phyloP scores from a whole-genome alignment of 1,140 invertebrate genomes.

The Scaptomyza montana region DNA sequence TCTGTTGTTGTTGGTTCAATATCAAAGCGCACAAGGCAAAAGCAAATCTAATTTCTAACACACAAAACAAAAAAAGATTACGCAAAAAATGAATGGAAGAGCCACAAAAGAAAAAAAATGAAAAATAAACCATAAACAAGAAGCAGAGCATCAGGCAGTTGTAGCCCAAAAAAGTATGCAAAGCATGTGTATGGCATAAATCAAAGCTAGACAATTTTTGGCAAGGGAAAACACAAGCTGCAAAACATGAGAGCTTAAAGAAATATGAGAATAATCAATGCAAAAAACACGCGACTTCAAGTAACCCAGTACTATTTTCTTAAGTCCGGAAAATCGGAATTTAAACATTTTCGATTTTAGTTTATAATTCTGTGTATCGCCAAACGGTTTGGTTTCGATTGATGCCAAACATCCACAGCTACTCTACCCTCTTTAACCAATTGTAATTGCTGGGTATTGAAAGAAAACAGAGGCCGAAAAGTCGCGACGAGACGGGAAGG shows the following conservation, averaged over 20 bases:
- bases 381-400: too few species aligned
- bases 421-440: too few species aligned
- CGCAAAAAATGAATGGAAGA: constrained; percentile 51
- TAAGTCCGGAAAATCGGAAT: too few species aligned
- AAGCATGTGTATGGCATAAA: constrained; percentile 80
- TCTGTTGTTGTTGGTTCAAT: constrained; percentile 51
- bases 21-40: constrained; percentile 43
- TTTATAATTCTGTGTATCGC: too few species aligned
- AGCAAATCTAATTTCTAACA: constrained; percentile 74
- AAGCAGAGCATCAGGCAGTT: constrained; percentile 60
- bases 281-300: background rate
- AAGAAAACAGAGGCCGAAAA: constrained; percentile 9
- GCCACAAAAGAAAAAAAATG: constrained; percentile 8
- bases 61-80: constrained; percentile 51
- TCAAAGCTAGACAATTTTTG: constrained; percentile 81
- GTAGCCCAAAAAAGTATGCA: constrained; percentile 72
- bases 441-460: constrained; percentile 10
- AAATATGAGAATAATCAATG: background rate
- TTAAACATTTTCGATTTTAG: too few species aligned
- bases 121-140: constrained; percentile 50
- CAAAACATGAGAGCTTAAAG: constrained; percentile 51
- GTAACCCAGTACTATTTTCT: background rate
- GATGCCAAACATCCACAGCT: too few species aligned
- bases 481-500: constrained; percentile 47
- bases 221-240: constrained; percentile 65